A percentile compares a stretch with the other conserved stretches of the same genome.
These are phyloP conservation scores for Eupithecia inturbata DNA, from an alignment of 2,888 invertebrate genomes.

Conservation along the genomic window DNA sequence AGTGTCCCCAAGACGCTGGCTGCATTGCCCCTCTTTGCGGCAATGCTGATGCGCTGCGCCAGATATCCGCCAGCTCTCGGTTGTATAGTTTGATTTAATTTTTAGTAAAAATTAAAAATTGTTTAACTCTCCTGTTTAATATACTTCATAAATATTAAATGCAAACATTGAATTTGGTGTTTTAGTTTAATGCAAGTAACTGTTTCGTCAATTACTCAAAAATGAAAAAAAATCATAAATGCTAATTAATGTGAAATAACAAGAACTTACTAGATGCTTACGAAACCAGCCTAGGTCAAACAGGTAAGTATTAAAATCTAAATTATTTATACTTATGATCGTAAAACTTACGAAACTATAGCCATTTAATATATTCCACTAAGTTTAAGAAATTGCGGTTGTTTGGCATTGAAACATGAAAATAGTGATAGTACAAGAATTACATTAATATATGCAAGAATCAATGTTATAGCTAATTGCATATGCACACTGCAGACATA, in stretches of 20 bases:
- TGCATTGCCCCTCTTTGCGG: too few relatives aligned
- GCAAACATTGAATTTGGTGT: not conserved
- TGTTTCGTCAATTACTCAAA: not conserved
- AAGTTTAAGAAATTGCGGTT: not conserved
- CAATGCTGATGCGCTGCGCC: too few relatives aligned
- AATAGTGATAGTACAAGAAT: not conserved
- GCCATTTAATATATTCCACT: slow-evolving; percentile 1
- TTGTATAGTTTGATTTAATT: too few relatives aligned
- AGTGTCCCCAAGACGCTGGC: too few relatives aligned
- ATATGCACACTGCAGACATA: too few relatives aligned
- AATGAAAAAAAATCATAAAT: not conserved
- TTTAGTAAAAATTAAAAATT: not conserved
- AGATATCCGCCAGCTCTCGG: too few relatives aligned
- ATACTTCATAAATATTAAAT: not conserved
- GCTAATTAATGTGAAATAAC: not conserved
- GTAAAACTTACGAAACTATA: not conserved
- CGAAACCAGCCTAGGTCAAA: slow-evolving; percentile 3
- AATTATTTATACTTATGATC: not conserved
- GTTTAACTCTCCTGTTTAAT: not conserved
- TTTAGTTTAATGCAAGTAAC: not conserved
- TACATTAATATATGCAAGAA: not conserved
- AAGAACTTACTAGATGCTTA: not conserved
- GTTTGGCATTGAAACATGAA: not conserved
- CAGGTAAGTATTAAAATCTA: not conserved
- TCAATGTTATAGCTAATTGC: not conserved